Evolutionary conservation across 2,888 invertebrate genomes (phyloP).

Genomic region (Branchipolynoe longqiensis): DNA sequence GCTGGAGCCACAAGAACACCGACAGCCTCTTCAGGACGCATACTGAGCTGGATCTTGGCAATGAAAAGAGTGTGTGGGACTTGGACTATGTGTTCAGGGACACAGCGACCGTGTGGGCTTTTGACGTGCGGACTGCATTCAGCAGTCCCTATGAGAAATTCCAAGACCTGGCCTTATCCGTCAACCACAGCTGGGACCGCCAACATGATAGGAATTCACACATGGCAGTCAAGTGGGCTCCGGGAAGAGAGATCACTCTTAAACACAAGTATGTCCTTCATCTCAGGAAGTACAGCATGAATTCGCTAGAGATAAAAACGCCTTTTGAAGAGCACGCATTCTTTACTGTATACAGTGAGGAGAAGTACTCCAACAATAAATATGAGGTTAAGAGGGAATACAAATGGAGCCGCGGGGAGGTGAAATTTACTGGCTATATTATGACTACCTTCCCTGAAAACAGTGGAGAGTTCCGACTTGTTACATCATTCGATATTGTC

Average conservation of each 20-base stretch:
- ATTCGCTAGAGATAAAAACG: constrained; percentile 52
- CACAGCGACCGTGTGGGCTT: not conserved
- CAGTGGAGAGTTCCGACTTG: constrained; percentile 67
- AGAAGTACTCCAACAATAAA: constrained; percentile 28
- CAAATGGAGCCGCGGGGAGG: constrained; percentile 63
- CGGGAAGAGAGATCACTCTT: constrained; percentile 52
- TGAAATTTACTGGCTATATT: constrained; percentile 68
- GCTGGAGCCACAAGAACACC: constrained; percentile 63
- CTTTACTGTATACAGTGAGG: constrained; percentile 56
- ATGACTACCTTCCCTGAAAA: constrained; percentile 60
- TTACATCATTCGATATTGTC: constrained; percentile 68
- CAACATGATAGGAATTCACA: not conserved
- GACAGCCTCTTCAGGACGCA: constrained; percentile 45
- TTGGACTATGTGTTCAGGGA: constrained; percentile 38
- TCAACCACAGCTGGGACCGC: constrained; percentile 50
- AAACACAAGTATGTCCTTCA: constrained; percentile 49
- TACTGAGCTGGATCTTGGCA: constrained; percentile 53
- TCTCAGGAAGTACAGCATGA: not conserved
- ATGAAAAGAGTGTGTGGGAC: constrained; percentile 36
- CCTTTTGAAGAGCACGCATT: constrained; percentile 59
- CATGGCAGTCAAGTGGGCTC: constrained; percentile 56
- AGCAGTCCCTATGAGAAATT: constrained; percentile 52
- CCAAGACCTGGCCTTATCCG: constrained; percentile 44
- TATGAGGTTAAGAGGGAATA: constrained; percentile 55
- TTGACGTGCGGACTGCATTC: constrained; percentile 26